Base-by-base conservation (phyloP, 2,797 vertebrate genomes). In the Cygnus olor region DNA sequence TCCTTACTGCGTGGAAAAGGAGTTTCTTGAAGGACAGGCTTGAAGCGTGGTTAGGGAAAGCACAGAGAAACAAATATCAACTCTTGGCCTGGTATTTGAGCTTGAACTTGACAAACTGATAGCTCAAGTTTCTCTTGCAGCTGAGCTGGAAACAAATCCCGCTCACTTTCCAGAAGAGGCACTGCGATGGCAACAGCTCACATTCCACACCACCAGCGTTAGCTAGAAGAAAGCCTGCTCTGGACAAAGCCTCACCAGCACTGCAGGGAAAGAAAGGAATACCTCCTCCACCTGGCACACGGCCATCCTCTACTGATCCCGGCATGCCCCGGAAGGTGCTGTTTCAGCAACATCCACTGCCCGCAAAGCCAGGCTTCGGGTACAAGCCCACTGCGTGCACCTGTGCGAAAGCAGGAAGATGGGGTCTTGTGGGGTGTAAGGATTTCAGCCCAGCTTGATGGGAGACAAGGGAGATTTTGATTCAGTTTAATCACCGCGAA, bases 1-100 rank as follows among this genome's bases (percentile, higher is more conserved):
- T 56, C 51, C 51, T 77, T 8, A 11, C 0, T 2, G 1, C 1
- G 15, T 22, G 57, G 8, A 3, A 63, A 57, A 76, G 71, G 21
- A 2, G 34, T 4, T 90, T 38, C 72, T 8, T 11, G 58, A 76
- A 77, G 68, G 38, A 17, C 38, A 78, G 18, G 42, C 21, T 13
- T 63, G 47, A 83, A 66, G 28, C 15, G 14, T 69, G 10, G 6
- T 19, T n/a, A 40, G 10, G 11, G 21, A 38, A 20, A 86, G 14
- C 25, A 53, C 30, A 34, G 25, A 65, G 32, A 69, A 71, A 72
- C 11, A 42, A 56, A 54, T 25, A 56, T 9, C 1, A 2, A 61
- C 21, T 13, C 42, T 47, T 22, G 36, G 22, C 25, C 15, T 0
- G 1, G 20, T 21, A 57, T 51, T 3, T 51, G 42, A 81, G 36